phyloP scores from a whole-genome alignment of 2,113 vertebrate species.

The Rhodinocichla rosea region DNA sequence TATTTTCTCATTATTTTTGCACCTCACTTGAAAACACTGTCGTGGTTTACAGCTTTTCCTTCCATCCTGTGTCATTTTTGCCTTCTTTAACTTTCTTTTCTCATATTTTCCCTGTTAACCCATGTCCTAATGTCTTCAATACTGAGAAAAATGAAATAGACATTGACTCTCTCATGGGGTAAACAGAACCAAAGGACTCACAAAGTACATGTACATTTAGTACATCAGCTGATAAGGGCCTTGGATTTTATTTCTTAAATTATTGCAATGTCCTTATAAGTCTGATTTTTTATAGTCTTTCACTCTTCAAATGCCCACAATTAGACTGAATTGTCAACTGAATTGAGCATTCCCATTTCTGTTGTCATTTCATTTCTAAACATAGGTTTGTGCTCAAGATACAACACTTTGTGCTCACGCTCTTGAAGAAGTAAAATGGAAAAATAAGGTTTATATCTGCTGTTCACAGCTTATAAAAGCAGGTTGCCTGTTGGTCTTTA shows the following conservation, averaged over 20 bases:
- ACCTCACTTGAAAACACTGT: neutral
- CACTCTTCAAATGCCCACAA: neutral
- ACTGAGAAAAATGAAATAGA: neutral
- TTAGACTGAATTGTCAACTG: neutral
- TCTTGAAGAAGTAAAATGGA: neutral
- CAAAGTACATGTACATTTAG: neutral
- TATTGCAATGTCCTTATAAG: neutral
- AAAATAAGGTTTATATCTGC: neutral
- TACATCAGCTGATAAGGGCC: neutral
- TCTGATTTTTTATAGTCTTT: neutral
- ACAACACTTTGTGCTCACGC: neutral
- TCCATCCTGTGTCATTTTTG: neutral
- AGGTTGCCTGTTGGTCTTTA: neutral
- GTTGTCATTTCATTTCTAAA: neutral
- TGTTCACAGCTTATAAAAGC: neutral
- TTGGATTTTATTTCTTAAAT: neutral
- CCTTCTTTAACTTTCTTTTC: neutral
- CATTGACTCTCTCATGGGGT: neutral
- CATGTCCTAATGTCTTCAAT: neutral
- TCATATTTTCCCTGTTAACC: neutral
- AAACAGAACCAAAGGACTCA: neutral
- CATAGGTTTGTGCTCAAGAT: neutral
- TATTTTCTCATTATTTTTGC: neutral
- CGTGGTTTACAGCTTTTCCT: neutral
- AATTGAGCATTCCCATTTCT: neutral